These are phyloP conservation scores for Trachelus stipa DNA, from an alignment of 2,888 invertebrate species.

Conservation along the genomic window DNA sequence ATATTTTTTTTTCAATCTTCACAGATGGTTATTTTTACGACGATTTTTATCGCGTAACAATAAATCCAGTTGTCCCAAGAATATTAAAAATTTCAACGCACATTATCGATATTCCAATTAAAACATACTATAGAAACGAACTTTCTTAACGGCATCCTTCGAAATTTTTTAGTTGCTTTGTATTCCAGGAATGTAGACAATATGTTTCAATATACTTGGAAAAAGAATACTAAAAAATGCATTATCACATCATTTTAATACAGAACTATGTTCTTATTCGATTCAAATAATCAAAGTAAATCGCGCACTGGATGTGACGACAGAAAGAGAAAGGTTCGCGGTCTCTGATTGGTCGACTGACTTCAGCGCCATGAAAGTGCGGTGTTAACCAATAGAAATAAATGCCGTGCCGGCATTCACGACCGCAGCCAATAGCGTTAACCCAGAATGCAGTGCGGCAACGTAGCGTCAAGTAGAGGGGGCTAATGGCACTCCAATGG, in stretches of 20 bases:
- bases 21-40: slow-evolving; percentile 19
- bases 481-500: background rate
- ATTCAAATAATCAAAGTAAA: background rate
- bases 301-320: background rate
- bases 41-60: background rate
- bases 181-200: background rate
- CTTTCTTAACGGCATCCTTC: background rate
- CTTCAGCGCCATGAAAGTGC: background rate
- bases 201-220: background rate
- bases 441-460: background rate
- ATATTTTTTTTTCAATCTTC: slow-evolving; percentile 11
- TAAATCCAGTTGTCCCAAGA: background rate
- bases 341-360: background rate
- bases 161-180: background rate
- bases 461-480: background rate
- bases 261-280: background rate
- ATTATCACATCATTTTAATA: background rate
- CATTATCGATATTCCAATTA: no score
- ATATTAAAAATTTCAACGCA: background rate
- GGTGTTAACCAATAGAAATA: background rate
- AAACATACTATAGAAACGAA: background rate
- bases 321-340: background rate
- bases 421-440: background rate
- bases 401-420: background rate
- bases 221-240: background rate